Base-by-base conservation (phyloP, 2,113 vertebrate species). In the Vulpes vulpes region DNA sequence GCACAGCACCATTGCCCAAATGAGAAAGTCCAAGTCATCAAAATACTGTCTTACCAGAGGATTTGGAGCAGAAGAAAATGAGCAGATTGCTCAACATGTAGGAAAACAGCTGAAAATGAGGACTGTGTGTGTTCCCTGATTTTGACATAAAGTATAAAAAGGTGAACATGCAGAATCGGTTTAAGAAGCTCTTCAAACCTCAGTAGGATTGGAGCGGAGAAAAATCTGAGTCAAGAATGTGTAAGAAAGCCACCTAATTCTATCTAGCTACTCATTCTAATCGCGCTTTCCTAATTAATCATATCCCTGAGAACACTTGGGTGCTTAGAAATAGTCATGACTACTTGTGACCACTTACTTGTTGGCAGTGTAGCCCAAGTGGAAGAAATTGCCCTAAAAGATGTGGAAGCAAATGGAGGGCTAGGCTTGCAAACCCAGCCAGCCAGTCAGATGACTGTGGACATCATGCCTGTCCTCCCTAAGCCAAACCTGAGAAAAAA, bases 271-370 rank as follows among this genome's bases (percentile, higher is more conserved):
- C 35, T 71, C 91, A 67, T n/a, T 4, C 81, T 81, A 17, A 57
- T 90, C 74, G 85, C 81, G 64, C 76, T 94, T 85, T 93, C 15
- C 73, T 87, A 71, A 38, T 85, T 73, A 65, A 38, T 91, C 16
- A 8, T 74, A 59, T 73, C 35, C 55, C 91, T 83, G 79, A 95
- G 53, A 93, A 90, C 38, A 35, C 22, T 65, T 80, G 60, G 1
- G 11, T 67, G 11, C 78, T 97, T 62, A 49, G 69, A 89, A 90
- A 85, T 57, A 62, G 23, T 64, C 30, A 23, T 76, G 69, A 51
- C 71, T 60, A 43, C 22, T 22, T 62, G 11, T 81, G 57, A 64
- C 81, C 19, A 32, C 43, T 86, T 51, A 59, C 51, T 57, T 60
- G 5, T 27, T 82, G 32, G 60, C 53, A 49, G 3, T 7, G 35